These are phyloP conservation scores for Mythimna albipuncta DNA, from an alignment of 2,888 invertebrate species.

Conservation along the genomic window DNA sequence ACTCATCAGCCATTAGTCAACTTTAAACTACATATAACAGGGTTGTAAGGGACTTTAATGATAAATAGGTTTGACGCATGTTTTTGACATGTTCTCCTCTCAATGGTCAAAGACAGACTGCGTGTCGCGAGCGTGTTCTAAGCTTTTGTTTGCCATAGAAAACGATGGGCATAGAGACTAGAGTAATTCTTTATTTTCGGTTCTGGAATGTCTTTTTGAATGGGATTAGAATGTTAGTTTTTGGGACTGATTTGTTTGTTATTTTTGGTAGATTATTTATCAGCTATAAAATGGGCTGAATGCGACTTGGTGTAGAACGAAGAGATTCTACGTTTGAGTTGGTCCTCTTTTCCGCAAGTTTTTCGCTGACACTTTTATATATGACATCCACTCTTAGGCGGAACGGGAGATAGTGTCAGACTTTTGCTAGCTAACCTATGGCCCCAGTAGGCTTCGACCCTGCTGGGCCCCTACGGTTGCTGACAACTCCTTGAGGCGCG, in stretches of 20 bases:
- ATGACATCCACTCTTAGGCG: too few relatives aligned
- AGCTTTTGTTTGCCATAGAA: conserved; percentile 79
- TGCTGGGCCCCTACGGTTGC: too few relatives aligned
- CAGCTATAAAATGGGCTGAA: conserved; percentile 16
- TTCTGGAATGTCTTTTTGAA: conserved; percentile 72
- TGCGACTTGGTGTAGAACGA: neutral
- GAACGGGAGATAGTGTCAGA: too few relatives aligned
- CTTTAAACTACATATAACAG: conserved; percentile 70
- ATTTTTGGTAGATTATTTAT: conserved; percentile 49
- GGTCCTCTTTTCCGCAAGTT: too few relatives aligned
- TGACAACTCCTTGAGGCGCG: too few relatives aligned
- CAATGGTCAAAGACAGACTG: conserved; percentile 78
- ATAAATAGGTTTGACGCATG: conserved; percentile 74
- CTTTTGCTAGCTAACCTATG: too few relatives aligned
- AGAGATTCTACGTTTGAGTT: neutral
- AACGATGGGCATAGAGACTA: conserved; percentile 67
- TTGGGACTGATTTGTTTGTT: conserved; percentile 36
- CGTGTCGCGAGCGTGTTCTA: conserved; percentile 72
- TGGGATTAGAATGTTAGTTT: conserved; percentile 59
- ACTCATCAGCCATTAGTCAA: conserved; percentile 64
- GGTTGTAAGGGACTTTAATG: conserved; percentile 68
- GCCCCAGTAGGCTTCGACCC: too few relatives aligned
- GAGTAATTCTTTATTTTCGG: conserved; percentile 71
- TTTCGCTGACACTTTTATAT: too few relatives aligned
- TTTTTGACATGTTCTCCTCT: conserved; percentile 68